Percentiles rank a stretch among this genome's conserved stretches.
These are phyloP conservation scores for Bombus turneri DNA, from an alignment of 1,140 invertebrate genomes.

Conservation along the genomic window DNA sequence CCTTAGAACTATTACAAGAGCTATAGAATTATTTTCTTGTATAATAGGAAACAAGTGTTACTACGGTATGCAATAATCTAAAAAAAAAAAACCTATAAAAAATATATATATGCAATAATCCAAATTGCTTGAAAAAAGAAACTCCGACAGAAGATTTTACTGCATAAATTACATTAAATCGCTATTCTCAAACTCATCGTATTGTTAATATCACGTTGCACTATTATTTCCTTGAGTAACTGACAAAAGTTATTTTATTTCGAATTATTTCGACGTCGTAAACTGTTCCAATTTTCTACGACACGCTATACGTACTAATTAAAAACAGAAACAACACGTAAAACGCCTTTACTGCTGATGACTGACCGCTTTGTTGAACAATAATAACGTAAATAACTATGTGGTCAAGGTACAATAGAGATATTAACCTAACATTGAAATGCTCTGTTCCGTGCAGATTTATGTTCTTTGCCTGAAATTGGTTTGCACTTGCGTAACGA, in stretches of 20 bases:
- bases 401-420: background rate
- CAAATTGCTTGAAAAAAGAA: no score
- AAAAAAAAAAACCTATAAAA: no score
- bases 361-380: background rate
- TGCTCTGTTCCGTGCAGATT: background rate
- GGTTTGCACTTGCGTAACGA: background rate
- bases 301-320: background rate
- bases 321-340: background rate
- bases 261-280: background rate
- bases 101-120: no score
- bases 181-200: no score
- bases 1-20: no score
- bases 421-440: constrained; percentile 12
- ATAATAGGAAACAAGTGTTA: no score
- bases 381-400: background rate
- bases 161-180: no score
- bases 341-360: background rate
- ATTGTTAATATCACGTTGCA: no score
- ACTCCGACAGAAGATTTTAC: no score
- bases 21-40: no score
- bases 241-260: background rate
- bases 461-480: background rate
- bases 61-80: no score
- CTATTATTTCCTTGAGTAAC: no score
- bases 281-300: background rate